Evolutionary conservation across 2,888 invertebrate genomes (phyloP).

Genomic region (Tillus elongatus): DNA sequence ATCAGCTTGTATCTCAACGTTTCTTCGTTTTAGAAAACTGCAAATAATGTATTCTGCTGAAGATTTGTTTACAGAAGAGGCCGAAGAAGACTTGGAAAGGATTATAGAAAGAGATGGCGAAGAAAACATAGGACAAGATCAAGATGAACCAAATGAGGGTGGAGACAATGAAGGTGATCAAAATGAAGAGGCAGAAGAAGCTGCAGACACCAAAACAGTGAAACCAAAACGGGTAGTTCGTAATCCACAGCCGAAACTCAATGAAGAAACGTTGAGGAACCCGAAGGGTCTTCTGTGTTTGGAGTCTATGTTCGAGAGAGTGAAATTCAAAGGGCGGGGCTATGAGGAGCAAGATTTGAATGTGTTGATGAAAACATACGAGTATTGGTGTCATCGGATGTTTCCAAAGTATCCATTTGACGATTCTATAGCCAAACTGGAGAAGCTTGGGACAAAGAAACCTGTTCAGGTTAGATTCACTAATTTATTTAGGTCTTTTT

Average conservation of each 20-base stretch:
- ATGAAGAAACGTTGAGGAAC: conserved; percentile 63
- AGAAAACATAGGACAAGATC: conserved; percentile 20
- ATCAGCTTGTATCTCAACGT: not conserved
- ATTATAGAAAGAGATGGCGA: conserved; percentile 20
- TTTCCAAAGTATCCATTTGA: conserved; percentile 85
- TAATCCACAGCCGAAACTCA: conserved; percentile 59
- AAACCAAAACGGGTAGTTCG: conserved; percentile 50
- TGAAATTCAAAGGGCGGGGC: conserved; percentile 68
- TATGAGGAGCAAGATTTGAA: conserved; percentile 77
- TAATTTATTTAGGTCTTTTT: conserved; percentile 7
- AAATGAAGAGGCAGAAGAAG: conserved; percentile 18
- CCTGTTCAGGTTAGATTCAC: conserved; percentile 58
- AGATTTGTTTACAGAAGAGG: conserved; percentile 19
- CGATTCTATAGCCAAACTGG: conserved; percentile 70
- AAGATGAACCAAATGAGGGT: conserved; percentile 17
- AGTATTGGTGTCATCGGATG: conserved; percentile 90
- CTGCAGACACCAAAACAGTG: conserved; percentile 36
- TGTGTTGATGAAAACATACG: conserved; percentile 67
- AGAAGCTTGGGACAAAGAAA: conserved; percentile 74
- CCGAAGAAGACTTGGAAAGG: conserved; percentile 18
- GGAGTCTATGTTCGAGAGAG: conserved; percentile 67
- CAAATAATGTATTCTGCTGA: conserved; percentile 22
- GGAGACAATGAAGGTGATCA: conserved; percentile 16
- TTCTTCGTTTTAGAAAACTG: not conserved
- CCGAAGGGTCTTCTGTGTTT: conserved; percentile 74